Conservation (phyloP, 2,888 invertebrate species). For the Coenonympha glycerion region DNA sequence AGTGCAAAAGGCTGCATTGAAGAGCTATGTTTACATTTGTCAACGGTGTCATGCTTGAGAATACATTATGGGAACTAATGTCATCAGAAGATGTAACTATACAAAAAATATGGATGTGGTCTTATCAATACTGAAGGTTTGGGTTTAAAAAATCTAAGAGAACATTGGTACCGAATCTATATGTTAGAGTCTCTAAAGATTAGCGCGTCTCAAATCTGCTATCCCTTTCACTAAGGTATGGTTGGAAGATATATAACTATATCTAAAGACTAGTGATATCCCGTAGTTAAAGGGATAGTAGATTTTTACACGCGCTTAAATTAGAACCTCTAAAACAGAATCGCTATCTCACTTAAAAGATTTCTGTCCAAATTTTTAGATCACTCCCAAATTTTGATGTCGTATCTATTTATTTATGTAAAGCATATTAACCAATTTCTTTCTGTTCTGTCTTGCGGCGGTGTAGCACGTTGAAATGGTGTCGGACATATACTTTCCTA, state of each 20-base stretch:
- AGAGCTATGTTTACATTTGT: background rate
- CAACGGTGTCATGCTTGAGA: constrained; percentile 27
- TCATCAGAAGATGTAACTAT: constrained; percentile 40
- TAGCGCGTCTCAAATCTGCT: no score
- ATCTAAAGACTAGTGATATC: no score
- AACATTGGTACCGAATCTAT: no score
- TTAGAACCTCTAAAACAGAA: no score
- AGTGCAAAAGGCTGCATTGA: background rate
- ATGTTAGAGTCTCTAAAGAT: no score
- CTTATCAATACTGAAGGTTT: no score
- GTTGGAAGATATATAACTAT: no score
- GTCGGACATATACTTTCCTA: constrained; percentile 83
- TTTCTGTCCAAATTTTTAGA: background rate
- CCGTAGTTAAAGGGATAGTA: no score
- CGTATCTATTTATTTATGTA: constrained; percentile 16
- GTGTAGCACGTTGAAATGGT: constrained; percentile 84
- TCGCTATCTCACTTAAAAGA: no score
- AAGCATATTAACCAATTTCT: constrained; percentile 62
- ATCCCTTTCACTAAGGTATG: no score
- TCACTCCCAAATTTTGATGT: background rate
- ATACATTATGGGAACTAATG: constrained; percentile 56
- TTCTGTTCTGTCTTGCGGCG: constrained; percentile 73
- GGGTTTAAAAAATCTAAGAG: background rate
- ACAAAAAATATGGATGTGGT: constrained; percentile 22
- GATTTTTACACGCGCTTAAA: no score